Evolutionary conservation across 2,888 invertebrate genomes (phyloP).

Genomic region (Lasioglossum marginatum): DNA sequence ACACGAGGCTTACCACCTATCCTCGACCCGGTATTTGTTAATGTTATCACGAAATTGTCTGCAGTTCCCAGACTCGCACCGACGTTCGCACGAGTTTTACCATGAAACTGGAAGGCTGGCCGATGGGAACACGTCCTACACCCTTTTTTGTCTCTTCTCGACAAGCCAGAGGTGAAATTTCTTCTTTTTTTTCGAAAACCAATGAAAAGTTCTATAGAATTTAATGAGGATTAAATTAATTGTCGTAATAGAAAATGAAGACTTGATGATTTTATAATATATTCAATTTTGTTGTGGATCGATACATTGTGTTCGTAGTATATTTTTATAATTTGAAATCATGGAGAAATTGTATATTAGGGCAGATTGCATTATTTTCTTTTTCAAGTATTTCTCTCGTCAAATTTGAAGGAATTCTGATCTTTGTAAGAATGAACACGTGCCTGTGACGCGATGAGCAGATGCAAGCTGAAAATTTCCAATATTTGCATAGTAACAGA

Average conservation of each 20-base stretch:
- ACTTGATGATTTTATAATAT: not conserved
- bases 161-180: not conserved
- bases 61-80: conserved; percentile 61
- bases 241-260: not conserved
- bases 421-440: not conserved
- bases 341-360: not conserved
- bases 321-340: not conserved
- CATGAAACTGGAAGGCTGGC: conserved; percentile 46
- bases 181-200: not conserved
- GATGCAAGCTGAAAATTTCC: not conserved
- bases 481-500: conserved; percentile 29
- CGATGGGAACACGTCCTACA: conserved; percentile 18
- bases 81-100: conserved; percentile 64
- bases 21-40: conserved; percentile 65
- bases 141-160: conserved; percentile 22
- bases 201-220: not conserved
- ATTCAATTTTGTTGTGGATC: not conserved
- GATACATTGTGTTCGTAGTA: not conserved
- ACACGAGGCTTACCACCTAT: conserved; percentile 45
- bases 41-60: conserved; percentile 72
- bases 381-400: not conserved
- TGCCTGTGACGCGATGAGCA: not conserved
- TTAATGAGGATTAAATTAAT: not conserved
- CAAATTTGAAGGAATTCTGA: not conserved
- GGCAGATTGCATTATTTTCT: not conserved